A percentile compares a stretch with the other conserved stretches of the same genome.
These are phyloP conservation scores for Ophioninae sp. DNA, from an alignment of 2,888 invertebrate genomes.

Conservation along the genomic window DNA sequence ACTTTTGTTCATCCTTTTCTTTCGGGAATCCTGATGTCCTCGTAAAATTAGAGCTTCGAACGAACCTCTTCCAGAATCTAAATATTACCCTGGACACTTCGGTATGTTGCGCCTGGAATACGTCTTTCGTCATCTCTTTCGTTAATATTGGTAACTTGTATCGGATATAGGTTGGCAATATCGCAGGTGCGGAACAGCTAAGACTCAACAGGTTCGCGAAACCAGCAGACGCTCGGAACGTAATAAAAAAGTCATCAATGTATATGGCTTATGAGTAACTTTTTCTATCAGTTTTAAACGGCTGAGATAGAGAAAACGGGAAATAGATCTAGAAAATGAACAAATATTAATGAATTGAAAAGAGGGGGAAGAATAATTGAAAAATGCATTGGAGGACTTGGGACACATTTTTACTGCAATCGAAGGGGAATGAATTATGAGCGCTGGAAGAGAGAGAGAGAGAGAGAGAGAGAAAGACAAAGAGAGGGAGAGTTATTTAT, in stretches of 20 bases:
- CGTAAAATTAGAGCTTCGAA: not conserved
- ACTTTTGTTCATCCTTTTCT: not conserved
- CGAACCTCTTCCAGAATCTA: no score
- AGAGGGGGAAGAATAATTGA: no score
- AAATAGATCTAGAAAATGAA: no score
- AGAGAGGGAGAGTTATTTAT: not conserved
- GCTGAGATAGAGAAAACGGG: no score
- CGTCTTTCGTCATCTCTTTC: conserved; percentile 9
- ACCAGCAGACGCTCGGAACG: conserved; percentile 42
- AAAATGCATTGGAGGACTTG: no score
- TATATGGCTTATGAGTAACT: no score
- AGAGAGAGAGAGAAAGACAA: conserved; percentile 29
- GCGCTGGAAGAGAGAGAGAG: not conserved
- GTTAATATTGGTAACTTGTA: conserved; percentile 52
- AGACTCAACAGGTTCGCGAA: conserved; percentile 66
- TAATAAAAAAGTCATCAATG: not conserved
- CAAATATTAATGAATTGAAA: no score
- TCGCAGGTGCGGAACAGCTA: conserved; percentile 53
- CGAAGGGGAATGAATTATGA: no score
- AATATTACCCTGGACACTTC: no score
- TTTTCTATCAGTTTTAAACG: no score
- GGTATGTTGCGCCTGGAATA: no score
- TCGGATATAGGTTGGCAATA: conserved; percentile 55
- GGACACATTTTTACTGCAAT: no score
- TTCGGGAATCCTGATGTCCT: not conserved